phyloP scores from a whole-genome alignment of 1,140 invertebrate genomes.

The Diabrotica undecimpunctata region DNA sequence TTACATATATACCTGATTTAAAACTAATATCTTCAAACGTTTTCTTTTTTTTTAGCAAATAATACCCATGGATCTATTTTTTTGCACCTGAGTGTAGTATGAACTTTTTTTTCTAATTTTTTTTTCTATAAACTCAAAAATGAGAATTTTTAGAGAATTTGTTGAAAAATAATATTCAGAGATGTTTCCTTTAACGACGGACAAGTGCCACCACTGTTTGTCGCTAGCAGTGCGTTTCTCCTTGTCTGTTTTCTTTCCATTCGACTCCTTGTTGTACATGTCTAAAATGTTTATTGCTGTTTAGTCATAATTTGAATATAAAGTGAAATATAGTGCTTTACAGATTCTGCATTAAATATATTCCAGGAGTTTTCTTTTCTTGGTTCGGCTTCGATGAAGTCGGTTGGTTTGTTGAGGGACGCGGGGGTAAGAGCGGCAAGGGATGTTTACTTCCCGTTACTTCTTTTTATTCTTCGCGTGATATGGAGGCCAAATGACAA shows the following conservation, averaged over 20 bases:
- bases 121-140: no score
- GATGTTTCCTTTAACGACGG: background rate
- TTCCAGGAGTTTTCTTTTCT: conserved; percentile 1
- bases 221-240: background rate
- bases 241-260: conserved; percentile 31
- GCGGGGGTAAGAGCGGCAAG: background rate
- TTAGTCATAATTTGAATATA: conserved; percentile 34
- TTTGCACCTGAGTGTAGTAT: no score
- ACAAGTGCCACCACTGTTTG: conserved; percentile 10
- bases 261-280: conserved; percentile 28
- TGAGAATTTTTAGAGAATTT: no score
- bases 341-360: conserved; percentile 22
- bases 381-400: background rate
- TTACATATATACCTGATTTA: no score
- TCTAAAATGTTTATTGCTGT: conserved; percentile 35
- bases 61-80: no score
- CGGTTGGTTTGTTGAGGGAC: background rate
- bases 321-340: conserved; percentile 27
- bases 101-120: no score
- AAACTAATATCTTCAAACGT: no score
- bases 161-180: background rate
- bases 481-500: background rate
- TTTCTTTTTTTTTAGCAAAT: no score
- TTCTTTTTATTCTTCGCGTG: conserved; percentile 1
- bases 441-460: background rate